Percentiles rank a stretch among this genome's conserved stretches.
Conservation (phyloP, 2,113 vertebrate genomes). For the Zosterops borbonicus region DNA sequence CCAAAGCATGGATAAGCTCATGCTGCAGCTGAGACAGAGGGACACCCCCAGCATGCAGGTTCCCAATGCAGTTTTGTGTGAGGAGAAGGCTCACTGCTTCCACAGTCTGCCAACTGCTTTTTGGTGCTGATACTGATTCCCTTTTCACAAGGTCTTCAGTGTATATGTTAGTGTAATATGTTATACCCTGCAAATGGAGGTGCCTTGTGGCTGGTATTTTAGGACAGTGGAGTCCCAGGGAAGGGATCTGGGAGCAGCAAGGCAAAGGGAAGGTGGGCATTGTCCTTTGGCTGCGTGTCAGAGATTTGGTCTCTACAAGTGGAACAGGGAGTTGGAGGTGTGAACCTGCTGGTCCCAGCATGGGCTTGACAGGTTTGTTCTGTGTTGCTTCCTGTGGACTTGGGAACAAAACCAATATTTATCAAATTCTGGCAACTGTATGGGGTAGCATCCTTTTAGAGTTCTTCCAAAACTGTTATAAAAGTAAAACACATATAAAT, state of each 20-base stretch:
- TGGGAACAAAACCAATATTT: neutral
- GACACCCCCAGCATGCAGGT: neutral
- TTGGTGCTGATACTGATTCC: neutral
- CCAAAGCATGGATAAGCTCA: neutral
- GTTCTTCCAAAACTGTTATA: neutral
- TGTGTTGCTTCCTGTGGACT: neutral
- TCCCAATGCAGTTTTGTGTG: neutral
- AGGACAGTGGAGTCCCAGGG: neutral
- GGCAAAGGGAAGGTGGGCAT: neutral
- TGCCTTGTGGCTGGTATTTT: neutral
- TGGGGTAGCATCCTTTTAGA: neutral
- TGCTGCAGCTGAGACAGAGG: neutral
- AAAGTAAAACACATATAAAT: neutral
- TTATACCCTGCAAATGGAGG: rapidly evolving
- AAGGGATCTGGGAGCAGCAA: neutral
- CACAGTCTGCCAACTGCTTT: rapidly evolving
- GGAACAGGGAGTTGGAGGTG: neutral
- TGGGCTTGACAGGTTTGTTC: neutral
- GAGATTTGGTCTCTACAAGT: neutral
- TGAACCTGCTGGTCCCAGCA: neutral
- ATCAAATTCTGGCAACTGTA: neutral
- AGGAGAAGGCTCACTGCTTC: neutral
- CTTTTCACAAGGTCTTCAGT: neutral
- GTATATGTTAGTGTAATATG: no score
- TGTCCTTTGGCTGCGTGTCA: rapidly evolving